Conservation (phyloP, 2,113 vertebrate species). For the Cryptoleucopteryx plumbea region DNA sequence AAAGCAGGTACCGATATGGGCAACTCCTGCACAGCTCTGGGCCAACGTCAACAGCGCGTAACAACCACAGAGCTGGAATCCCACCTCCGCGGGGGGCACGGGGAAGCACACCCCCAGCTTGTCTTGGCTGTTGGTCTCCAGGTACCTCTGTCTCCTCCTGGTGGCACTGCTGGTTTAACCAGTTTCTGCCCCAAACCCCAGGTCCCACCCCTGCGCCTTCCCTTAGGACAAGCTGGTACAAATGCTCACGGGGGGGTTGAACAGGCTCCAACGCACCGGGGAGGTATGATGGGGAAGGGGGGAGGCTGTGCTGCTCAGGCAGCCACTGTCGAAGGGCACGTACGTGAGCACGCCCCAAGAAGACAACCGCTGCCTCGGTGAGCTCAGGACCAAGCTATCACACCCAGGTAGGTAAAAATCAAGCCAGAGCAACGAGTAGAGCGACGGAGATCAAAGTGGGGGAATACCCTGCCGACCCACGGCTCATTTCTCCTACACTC, state of each 20-base stretch:
- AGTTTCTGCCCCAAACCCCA: background rate
- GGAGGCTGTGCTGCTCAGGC: background rate
- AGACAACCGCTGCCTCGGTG: background rate
- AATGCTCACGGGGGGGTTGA: background rate
- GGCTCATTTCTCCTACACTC: background rate
- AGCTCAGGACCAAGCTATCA: background rate
- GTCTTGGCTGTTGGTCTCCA: background rate
- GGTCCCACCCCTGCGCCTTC: background rate
- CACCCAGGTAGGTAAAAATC: background rate
- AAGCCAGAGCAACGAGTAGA: background rate
- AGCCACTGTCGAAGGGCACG: fast-evolving
- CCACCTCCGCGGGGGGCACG: fast-evolving
- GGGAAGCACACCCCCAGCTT: background rate
- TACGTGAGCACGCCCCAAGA: background rate
- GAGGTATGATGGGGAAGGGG: background rate
- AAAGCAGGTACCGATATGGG: background rate
- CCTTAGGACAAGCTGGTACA: background rate
- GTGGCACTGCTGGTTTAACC: background rate
- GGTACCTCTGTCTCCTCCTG: background rate
- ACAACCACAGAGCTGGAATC: background rate
- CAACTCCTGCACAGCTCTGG: background rate
- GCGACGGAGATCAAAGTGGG: background rate
- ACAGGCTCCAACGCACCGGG: fast-evolving
- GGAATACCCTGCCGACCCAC: fast-evolving
- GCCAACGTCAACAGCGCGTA: fast-evolving